Base-by-base conservation (phyloP, 2,888 invertebrate genomes). In the Scrobipalpa costella region DNA sequence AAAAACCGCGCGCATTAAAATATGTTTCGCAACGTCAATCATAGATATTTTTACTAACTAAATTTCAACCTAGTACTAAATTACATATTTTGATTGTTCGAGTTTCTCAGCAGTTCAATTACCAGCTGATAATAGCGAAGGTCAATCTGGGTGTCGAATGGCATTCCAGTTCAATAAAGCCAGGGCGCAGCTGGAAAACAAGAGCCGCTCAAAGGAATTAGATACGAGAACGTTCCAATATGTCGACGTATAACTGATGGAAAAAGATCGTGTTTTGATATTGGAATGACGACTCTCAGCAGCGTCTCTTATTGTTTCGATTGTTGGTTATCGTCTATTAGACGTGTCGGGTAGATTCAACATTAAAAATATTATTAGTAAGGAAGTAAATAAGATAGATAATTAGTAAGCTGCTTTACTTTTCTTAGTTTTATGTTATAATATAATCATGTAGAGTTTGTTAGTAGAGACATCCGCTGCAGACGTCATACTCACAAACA, bases 401-500 rank as follows among this genome's bases (percentile, higher is more conserved):
- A n/a, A n/a, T 15, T n/a, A 44, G 44, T 27, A 27, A 5, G 27
- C 27, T 27, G 15, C 40, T n/a, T n/a, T 15, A 7, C 15, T 9
- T 44, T 15, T 44, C 19, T 38, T 5, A 38, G 7, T 2, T 38
- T 38, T 38, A 49, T 49, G 49, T 49, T 17, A 17, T 19, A 49
- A 17, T 49, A 19, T 15, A 9, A 44, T 19, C 6, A 49, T 17
- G 11, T 49, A 49, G 19, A 52, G 33, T n/a, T 27, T 15, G 34
- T 49, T 64, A 64, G 65, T 62, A 36, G 60, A 63, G 49, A 15
- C 40, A n/a, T 27, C 52, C 21, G 38, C 17, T 55, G 38, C 68
- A 64, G 69, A 69, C 72, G 70, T 71, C 73, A 74, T 80, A 88
- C 90, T 90, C 88, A 90, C 90, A 52, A 33, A 33, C 90, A 90